These are phyloP conservation scores for Theocolax elegans DNA, from an alignment of 1,140 invertebrate genomes.

Conservation along the genomic window DNA sequence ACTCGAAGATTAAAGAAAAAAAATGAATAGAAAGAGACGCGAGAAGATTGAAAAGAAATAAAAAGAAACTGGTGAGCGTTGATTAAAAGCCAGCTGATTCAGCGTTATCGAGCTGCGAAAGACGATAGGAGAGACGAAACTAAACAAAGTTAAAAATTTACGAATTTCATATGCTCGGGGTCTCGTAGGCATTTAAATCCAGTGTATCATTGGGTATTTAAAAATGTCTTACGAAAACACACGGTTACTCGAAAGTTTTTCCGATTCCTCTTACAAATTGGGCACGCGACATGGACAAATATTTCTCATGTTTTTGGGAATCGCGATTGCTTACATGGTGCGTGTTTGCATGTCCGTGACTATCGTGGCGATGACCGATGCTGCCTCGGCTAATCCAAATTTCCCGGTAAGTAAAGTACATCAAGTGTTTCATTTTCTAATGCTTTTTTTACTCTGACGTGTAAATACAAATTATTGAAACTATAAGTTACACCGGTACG, in stretches of 20 bases:
- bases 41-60: too few relatives aligned
- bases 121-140: not conserved
- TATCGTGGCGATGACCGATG: conserved; percentile 74
- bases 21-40: too few relatives aligned
- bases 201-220: not conserved
- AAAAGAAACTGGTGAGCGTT: not conserved
- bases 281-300: conserved; percentile 75
- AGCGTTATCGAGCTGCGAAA: not conserved
- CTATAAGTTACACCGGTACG: too few relatives aligned
- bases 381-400: conserved; percentile 46
- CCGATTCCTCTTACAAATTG: conserved; percentile 52
- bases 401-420: conserved; percentile 50
- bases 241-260: not conserved
- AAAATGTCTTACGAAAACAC: conserved; percentile 11
- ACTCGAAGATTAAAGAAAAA: too few relatives aligned
- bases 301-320: conserved; percentile 72
- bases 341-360: conserved; percentile 77
- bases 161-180: too few relatives aligned
- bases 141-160: not conserved
- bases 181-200: not conserved
- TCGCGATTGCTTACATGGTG: conserved; percentile 73
- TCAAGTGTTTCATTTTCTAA: not conserved
- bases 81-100: conserved; percentile 1
- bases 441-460: not conserved
- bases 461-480: too few relatives aligned